phyloP scores from a whole-genome alignment of 2,888 invertebrate genomes.

The Rhynchonema sp. region DNA sequence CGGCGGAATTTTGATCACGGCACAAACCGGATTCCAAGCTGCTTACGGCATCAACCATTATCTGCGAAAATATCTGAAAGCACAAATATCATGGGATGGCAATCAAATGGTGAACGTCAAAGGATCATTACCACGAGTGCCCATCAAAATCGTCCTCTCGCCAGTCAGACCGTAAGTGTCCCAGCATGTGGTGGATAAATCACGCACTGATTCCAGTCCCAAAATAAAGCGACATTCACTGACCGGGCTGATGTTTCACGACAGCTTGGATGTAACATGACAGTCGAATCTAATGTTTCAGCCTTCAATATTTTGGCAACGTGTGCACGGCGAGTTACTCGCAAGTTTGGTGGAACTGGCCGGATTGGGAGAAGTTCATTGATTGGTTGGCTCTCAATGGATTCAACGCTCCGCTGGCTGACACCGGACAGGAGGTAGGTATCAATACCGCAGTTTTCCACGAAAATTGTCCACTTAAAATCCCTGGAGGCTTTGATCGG shows the following conservation, averaged over 20 bases:
- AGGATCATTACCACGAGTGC: not conserved
- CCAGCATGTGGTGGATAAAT: too few species aligned
- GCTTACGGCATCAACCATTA: not conserved
- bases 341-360: constrained; percentile 70
- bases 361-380: constrained; percentile 61
- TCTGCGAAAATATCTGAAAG: not conserved
- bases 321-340: constrained; percentile 71
- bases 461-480: too few species aligned
- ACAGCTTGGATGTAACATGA: too few species aligned
- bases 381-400: constrained; percentile 89
- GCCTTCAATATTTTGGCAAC: constrained; percentile 80
- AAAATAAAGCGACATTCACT: too few species aligned
- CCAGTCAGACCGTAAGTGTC: not conserved
- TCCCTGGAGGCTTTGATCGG: too few species aligned
- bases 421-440: constrained; percentile 72
- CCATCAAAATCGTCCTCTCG: not conserved
- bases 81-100: not conserved
- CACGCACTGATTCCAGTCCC: too few species aligned
- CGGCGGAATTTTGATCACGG: not conserved
- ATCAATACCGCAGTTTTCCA: too few species aligned
- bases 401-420: constrained; percentile 69
- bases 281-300: constrained; percentile 19
- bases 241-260: too few species aligned
- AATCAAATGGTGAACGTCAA: not conserved
- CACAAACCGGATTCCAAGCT: not conserved